Conservation (phyloP, 2,888 invertebrate genomes). For the Cylloceria caligata region DNA sequence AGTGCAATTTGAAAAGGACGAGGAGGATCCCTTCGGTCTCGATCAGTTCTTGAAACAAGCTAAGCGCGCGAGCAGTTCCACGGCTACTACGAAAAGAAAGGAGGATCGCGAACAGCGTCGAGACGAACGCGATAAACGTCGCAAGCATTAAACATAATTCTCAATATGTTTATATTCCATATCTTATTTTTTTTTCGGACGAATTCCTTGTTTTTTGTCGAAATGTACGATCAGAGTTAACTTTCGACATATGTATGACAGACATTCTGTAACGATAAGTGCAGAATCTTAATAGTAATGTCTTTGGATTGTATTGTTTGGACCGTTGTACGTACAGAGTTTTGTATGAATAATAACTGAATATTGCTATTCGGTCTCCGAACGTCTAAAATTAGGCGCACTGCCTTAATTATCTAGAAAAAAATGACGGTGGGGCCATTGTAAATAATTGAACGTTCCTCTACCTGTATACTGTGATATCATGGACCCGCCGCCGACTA, state of each 20-base stretch:
- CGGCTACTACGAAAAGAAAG: constrained; percentile 86
- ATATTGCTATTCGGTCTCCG: too few species aligned
- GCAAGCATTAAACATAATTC: constrained; percentile 62
- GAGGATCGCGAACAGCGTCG: constrained; percentile 84
- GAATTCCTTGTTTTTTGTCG: too few species aligned
- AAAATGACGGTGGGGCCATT: too few species aligned
- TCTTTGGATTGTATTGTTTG: background rate
- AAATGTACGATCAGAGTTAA: constrained; percentile 80
- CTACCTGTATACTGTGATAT: constrained; percentile 87
- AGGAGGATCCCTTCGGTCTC: constrained; percentile 98
- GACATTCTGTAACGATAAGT: constrained; percentile 79
- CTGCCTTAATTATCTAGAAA: too few species aligned
- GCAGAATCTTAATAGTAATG: background rate
- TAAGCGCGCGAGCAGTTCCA: constrained; percentile 91
- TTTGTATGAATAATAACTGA: too few species aligned
- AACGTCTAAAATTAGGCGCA: too few species aligned
- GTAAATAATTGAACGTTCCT: background rate
- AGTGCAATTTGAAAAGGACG: constrained; percentile 96
- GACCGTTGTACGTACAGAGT: too few species aligned
- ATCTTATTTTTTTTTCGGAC: background rate
- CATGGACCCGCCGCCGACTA: constrained; percentile 85
- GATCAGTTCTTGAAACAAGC: constrained; percentile 99
- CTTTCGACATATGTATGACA: constrained; percentile 82
- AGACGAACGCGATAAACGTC: constrained; percentile 81
- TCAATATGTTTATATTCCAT: background rate